Percentiles rank a stretch among this genome's conserved stretches.
Evolutionary conservation across 2,113 vertebrate species (phyloP).

Genomic region (Anarrhichthys ocellatus): DNA sequence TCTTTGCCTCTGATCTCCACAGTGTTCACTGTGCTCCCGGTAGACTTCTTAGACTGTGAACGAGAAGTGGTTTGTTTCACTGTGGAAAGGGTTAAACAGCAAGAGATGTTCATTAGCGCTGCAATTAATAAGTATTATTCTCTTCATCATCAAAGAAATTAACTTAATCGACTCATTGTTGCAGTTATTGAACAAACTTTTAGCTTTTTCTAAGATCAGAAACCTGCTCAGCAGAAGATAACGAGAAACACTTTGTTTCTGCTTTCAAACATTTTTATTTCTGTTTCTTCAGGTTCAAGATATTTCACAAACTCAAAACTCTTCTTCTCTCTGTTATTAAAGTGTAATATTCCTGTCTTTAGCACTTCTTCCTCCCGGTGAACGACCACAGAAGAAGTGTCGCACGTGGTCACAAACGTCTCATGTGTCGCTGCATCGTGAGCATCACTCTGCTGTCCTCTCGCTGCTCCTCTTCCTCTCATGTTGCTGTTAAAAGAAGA

Average conservation of each 20-base stretch:
- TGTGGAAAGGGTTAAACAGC: background rate
- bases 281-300: background rate
- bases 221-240: no score
- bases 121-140: background rate
- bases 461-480: slow-evolving; percentile 26
- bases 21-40: no score
- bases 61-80: no score
- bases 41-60: no score
- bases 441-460: slow-evolving; percentile 53
- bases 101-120: background rate
- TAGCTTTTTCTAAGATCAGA: background rate
- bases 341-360: no score
- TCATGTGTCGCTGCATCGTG: slow-evolving; percentile 15
- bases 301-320: background rate
- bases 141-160: no score
- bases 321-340: background rate
- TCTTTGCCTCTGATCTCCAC: no score
- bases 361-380: no score
- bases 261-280: background rate
- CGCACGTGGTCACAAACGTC: background rate
- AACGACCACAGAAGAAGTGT: background rate
- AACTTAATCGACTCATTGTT: no score
- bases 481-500: slow-evolving; percentile 67
- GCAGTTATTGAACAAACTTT: no score
- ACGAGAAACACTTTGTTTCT: background rate